These are phyloP conservation scores for Dryocosmus kuriphilus DNA, from an alignment of 2,888 invertebrate genomes.

Conservation along the genomic window DNA sequence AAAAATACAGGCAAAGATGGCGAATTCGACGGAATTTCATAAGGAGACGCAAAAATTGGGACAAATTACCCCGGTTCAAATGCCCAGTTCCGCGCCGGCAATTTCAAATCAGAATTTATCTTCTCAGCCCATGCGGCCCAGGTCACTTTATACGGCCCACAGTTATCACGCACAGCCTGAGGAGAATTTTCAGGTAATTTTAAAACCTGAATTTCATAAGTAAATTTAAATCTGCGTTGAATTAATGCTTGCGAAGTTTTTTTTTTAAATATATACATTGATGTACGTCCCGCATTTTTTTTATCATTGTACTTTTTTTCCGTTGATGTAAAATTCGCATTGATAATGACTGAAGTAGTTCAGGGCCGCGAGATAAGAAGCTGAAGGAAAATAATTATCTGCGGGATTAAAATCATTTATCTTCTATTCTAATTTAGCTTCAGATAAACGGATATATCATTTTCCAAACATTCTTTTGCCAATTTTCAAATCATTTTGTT, in stretches of 20 bases:
- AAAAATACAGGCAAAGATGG: constrained; percentile 54
- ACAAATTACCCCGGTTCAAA: constrained; percentile 48
- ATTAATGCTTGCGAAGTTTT: background rate
- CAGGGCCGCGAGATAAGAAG: background rate
- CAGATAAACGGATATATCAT: too few relatives aligned
- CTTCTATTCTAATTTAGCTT: background rate
- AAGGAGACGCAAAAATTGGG: constrained; percentile 65
- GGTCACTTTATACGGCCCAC: constrained; percentile 85
- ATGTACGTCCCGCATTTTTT: background rate
- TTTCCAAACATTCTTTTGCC: too few relatives aligned
- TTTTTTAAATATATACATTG: background rate
- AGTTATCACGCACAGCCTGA: constrained; percentile 78
- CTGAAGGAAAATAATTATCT: background rate
- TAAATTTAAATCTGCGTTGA: too few relatives aligned
- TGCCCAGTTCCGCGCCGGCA: constrained; percentile 56
- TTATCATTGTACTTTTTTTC: background rate
- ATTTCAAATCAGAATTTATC: constrained; percentile 60
- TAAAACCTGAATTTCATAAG: background rate
- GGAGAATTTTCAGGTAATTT: constrained; percentile 68
- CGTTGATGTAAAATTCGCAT: background rate
- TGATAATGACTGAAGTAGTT: background rate
- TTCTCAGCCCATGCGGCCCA: constrained; percentile 79
- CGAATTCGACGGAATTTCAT: constrained; percentile 63
- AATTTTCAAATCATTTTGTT: too few relatives aligned
- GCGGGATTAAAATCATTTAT: background rate